A percentile compares a stretch with the other conserved stretches of the same genome.
These are phyloP conservation scores for Luperina testacea DNA, from an alignment of 2,888 invertebrate genomes.

Conservation along the genomic window DNA sequence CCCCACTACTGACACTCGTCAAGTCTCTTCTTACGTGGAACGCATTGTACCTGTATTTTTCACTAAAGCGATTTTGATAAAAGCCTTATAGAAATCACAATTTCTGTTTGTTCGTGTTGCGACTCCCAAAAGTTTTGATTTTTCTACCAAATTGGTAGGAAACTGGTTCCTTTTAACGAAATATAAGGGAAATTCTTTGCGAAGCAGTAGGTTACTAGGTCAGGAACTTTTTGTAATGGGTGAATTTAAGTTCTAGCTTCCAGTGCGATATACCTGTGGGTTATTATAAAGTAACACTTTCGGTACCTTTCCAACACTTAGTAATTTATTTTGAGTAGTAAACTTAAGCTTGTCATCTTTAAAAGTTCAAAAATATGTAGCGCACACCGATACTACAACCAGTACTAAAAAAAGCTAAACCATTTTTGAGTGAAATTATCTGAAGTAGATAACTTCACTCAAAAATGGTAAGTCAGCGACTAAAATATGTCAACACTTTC, in stretches of 20 bases:
- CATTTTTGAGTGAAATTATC: neutral
- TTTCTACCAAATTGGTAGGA: slow-evolving; percentile 8
- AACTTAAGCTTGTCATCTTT: slow-evolving; percentile 40
- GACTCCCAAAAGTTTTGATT: too few species aligned
- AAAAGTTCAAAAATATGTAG: slow-evolving; percentile 1
- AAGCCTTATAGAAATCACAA: neutral
- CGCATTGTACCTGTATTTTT: too few species aligned
- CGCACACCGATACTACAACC: slow-evolving; percentile 11
- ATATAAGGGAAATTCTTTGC: neutral
- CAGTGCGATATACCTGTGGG: slow-evolving; percentile 2
- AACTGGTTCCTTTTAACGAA: neutral
- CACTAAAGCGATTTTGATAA: too few species aligned
- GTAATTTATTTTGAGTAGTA: slow-evolving; percentile 60
- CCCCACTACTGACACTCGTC: too few species aligned
- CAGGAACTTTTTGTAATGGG: slow-evolving; percentile 18
- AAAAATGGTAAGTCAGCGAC: neutral
- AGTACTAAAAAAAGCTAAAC: neutral
- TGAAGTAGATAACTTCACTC: too few species aligned
- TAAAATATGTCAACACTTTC: neutral
- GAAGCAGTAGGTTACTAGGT: slow-evolving; percentile 22
- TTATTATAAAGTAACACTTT: slow-evolving; percentile 28
- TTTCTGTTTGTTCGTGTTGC: neutral
- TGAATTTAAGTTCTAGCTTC: slow-evolving; percentile 9
- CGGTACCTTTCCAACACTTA: slow-evolving; percentile 40
- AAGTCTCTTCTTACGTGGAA: too few species aligned